Conservation (phyloP, 2,113 vertebrate genomes). For the Corvus cornix region DNA sequence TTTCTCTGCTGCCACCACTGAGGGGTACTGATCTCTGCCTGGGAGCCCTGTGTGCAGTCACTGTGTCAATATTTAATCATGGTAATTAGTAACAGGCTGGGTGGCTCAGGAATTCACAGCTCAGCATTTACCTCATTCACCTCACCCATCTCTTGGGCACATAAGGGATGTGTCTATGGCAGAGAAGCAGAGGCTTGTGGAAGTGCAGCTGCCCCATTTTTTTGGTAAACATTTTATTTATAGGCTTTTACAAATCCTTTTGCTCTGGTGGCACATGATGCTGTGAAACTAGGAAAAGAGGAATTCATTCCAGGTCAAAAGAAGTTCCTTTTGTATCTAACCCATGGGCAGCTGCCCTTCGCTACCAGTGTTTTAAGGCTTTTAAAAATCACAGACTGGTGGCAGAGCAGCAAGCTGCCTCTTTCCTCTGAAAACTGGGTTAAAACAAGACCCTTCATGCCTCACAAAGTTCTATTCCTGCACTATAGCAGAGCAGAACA, state of each 20-base stretch:
- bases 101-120: slow-evolving; percentile 46
- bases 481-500: not conserved
- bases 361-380: not conserved
- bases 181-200: not conserved
- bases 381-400: not conserved
- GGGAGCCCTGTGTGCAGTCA: slow-evolving; percentile 20
- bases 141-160: not conserved
- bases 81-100: slow-evolving; percentile 48
- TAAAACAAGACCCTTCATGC: not conserved
- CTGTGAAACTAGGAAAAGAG: not conserved
- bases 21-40: not conserved
- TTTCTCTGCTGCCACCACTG: not conserved
- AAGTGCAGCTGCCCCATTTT: not conserved
- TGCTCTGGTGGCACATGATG: not conserved
- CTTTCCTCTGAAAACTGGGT: not conserved
- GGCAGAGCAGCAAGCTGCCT: not conserved
- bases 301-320: not conserved
- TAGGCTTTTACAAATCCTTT: not conserved
- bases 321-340: not conserved
- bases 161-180: not conserved
- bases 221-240: not conserved
- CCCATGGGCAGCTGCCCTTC: not conserved
- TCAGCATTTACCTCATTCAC: slow-evolving; percentile 13
- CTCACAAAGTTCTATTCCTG: not conserved
- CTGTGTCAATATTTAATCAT: slow-evolving; percentile 60